Evolutionary conservation across 1,140 invertebrate species (phyloP), one percentile per base, ranked within the genome.

Genomic region (Potamilus streckersoni): DNA sequence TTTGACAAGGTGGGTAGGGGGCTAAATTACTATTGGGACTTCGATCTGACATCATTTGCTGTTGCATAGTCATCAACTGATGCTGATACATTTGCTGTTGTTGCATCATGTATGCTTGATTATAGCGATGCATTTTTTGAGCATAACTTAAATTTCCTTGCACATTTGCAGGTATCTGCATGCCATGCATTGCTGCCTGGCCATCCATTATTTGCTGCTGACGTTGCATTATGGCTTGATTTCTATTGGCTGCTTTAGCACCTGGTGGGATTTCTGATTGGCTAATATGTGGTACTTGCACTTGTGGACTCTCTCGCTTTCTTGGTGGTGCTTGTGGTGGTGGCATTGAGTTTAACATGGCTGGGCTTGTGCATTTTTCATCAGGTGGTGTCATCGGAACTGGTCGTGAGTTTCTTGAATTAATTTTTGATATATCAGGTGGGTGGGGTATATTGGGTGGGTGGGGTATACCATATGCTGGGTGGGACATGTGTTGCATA

Each of bases 151-250:
- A 17, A 49, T 65, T 72, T 14, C 70, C 70, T 56, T 63, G 70
- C 62, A 65, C 58, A 72, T 56, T 72, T 12, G 62, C 63, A 11
- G 19, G 64, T 66, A 60, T 66, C 0, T 93, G 93, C 79, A 93
- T 93, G 72, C 92, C 93, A 23, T 94, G 92, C 16, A 71, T 69
- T 62, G 15, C 23, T 55, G 61, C 49, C 49, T 71, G 70, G 62
- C 63, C 68, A 20, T 81, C 60, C 27, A 56, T 64, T 23, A 73
- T 72, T n/a, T 79, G 78, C 61, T 80, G 74, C 64, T 77, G 80
- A 56, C 79, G 83, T 58, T 63, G 76, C 73, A 79, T 77, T 38
- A 82, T 79, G 68, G 82, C 74, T 57, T 81, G 82, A 57, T 80
- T 81, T 61, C 83, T 75, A 74, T 68, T 82, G 58, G 79, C 82